Percentiles rank a stretch among this genome's conserved stretches.
These are phyloP conservation scores for Trichonephila clavipes DNA, from an alignment of 1,140 invertebrate species.

Conservation along the genomic window DNA sequence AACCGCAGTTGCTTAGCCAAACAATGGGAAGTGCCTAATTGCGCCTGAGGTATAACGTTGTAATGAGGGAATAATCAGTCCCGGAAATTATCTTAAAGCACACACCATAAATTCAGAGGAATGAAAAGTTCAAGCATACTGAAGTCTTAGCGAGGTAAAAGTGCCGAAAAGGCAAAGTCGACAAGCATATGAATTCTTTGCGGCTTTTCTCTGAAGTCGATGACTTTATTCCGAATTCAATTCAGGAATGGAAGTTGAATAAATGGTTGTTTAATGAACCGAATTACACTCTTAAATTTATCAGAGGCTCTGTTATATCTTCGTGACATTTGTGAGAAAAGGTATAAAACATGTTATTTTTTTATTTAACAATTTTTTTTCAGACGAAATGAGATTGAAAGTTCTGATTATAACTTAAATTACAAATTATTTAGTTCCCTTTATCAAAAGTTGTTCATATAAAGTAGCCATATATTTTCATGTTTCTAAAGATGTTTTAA, in stretches of 20 bases:
- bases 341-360: too few relatives aligned
- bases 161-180: conserved; percentile 21
- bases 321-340: too few relatives aligned
- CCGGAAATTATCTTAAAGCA: conserved; percentile 45
- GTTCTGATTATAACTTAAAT: too few relatives aligned
- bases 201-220: conserved; percentile 26
- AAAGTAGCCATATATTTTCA: too few relatives aligned
- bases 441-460: too few relatives aligned
- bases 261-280: conserved; percentile 20
- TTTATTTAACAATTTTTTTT: too few relatives aligned
- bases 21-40: conserved; percentile 58
- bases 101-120: conserved; percentile 23
- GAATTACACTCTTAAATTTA: background rate
- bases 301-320: background rate
- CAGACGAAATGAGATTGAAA: too few relatives aligned
- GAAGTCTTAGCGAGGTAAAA: background rate
- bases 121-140: background rate
- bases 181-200: conserved; percentile 19
- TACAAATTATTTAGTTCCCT: too few relatives aligned
- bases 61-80: conserved; percentile 64
- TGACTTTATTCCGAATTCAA: conserved; percentile 29
- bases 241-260: conserved; percentile 5
- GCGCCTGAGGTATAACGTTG: conserved; percentile 42
- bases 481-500: too few relatives aligned
- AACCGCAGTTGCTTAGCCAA: conserved; percentile 47